A percentile compares a stretch with the other conserved stretches of the same genome.
These are phyloP conservation scores for Xyrauchen texanus DNA, from an alignment of 2,113 vertebrate species.

Conservation along the genomic window DNA sequence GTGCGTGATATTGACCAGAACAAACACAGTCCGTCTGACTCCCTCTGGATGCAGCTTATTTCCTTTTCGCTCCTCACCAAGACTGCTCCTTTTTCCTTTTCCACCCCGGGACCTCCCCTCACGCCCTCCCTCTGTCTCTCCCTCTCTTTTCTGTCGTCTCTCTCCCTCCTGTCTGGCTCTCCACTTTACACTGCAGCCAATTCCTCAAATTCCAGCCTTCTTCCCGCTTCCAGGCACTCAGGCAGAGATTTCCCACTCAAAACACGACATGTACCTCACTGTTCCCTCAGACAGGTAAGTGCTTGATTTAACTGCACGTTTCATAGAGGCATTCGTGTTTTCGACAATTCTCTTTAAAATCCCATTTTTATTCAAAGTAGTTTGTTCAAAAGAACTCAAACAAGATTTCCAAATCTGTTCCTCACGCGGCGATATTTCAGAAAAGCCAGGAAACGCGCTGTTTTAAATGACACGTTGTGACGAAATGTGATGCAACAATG, in stretches of 20 bases:
- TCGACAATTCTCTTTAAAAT: no score
- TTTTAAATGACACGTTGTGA: not conserved
- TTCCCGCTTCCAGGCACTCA: slow-evolving; percentile 69
- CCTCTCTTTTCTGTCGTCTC: slow-evolving; percentile 60
- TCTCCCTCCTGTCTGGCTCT: slow-evolving; percentile 61
- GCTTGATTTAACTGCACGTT: not conserved
- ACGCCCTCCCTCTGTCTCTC: slow-evolving; percentile 55
- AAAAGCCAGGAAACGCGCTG: not conserved
- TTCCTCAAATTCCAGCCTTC: slow-evolving; percentile 80
- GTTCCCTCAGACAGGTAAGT: slow-evolving; percentile 48
- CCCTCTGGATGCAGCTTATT: slow-evolving; percentile 35
- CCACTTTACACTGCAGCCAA: slow-evolving; percentile 78
- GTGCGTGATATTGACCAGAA: no score
- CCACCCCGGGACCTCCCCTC: slow-evolving; percentile 53
- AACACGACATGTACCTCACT: slow-evolving; percentile 7
- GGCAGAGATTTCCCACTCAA: slow-evolving; percentile 56
- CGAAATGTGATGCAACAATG: slow-evolving; percentile 22
- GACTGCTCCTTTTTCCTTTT: slow-evolving; percentile 58
- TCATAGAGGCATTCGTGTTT: not conserved
- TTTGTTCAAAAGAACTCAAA: no score
- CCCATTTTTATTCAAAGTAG: not conserved
- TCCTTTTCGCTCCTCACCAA: slow-evolving; percentile 54
- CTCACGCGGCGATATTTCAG: not conserved
- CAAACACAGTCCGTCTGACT: not conserved
- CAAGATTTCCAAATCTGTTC: not conserved